Evolutionary conservation across 2,113 vertebrate species (phyloP).

Genomic region (Dicaeum eximium): DNA sequence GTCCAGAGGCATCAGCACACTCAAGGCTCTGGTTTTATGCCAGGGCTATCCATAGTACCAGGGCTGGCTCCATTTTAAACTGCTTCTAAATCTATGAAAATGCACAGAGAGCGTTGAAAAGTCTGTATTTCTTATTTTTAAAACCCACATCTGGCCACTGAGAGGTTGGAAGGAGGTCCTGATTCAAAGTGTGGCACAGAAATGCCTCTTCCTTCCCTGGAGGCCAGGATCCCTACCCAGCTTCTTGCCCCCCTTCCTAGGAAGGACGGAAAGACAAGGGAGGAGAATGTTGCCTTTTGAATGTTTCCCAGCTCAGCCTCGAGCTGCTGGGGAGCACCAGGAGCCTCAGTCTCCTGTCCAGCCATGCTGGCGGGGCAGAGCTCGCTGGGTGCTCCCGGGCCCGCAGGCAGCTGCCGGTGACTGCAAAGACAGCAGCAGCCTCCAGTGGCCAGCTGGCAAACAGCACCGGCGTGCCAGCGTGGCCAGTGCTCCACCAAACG

Average conservation of each 20-base stretch:
- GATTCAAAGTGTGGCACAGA: background rate
- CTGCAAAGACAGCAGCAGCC: constrained; percentile 64
- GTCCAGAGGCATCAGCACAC: accelerated
- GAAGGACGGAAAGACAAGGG: background rate
- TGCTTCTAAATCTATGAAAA: background rate
- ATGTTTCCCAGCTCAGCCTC: background rate
- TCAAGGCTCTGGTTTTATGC: background rate
- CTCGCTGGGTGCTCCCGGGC: background rate
- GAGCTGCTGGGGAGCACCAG: background rate
- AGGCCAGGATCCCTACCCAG: background rate
- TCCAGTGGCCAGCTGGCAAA: constrained; percentile 49
- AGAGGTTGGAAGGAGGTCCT: background rate
- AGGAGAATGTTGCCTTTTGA: background rate
- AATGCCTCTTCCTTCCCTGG: background rate
- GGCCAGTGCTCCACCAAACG: accelerated
- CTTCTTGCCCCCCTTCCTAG: background rate
- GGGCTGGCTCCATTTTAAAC: background rate
- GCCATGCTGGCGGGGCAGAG: background rate
- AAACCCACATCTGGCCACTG: background rate
- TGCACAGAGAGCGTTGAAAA: background rate
- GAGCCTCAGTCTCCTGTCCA: background rate
- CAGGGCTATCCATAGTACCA: too few species aligned
- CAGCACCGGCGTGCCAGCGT: background rate
- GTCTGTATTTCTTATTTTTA: background rate
- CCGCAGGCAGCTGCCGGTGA: background rate